These are phyloP conservation scores for Bergia sp. DNA, from an alignment of 92 coral and sea anemone genomes.

Conservation along the genomic window DNA sequence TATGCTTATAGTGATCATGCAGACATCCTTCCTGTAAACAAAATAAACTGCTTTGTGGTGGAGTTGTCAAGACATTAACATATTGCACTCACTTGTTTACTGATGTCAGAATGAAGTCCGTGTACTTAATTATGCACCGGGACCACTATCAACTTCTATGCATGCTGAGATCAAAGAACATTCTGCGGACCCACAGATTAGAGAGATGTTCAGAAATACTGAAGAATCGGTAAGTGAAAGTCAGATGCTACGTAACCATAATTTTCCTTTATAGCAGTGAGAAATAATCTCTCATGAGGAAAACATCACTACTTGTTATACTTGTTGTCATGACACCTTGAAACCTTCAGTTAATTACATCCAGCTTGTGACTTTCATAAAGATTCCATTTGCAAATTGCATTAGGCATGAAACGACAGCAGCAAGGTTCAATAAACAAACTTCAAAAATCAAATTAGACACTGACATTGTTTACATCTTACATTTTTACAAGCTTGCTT, in stretches of 20 bases:
- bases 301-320: too few species aligned
- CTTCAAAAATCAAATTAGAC: too few species aligned
- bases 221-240: constrained; percentile 40
- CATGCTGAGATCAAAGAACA: constrained; percentile 41
- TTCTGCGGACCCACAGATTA: constrained; percentile 58
- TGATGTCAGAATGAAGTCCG: constrained; percentile 69
- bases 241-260: background rate
- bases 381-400: background rate
- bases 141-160: constrained; percentile 87
- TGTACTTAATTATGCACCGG: constrained; percentile 88
- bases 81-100: background rate
- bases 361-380: background rate
- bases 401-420: background rate
- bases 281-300: too few species aligned
- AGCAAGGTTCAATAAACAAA: background rate
- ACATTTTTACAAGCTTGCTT: too few species aligned
- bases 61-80: background rate
- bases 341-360: too few species aligned
- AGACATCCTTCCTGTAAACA: background rate
- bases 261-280: too few species aligned
- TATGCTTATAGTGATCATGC: too few species aligned
- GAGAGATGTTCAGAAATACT: constrained; percentile 41
- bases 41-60: background rate
- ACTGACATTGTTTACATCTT: too few species aligned
- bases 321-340: too few species aligned